phyloP scores from a whole-genome alignment of 2,888 invertebrate genomes.

The Tetramorium bicarinatum region DNA sequence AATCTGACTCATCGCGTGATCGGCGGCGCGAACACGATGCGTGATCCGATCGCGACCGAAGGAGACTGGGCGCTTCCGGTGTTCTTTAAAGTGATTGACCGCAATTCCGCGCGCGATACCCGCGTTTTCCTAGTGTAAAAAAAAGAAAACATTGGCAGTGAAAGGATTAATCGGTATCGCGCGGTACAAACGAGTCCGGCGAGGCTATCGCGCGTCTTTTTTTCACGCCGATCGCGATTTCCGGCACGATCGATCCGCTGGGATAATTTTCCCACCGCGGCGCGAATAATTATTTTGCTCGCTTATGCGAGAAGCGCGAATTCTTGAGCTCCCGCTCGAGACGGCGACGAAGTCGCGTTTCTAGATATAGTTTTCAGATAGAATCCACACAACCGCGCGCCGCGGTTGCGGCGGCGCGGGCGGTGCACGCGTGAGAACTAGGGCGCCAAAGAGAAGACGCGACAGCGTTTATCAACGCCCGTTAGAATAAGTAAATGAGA shows the following conservation, averaged over 20 bases:
- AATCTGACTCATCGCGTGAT: background rate
- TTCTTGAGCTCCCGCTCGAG: slow-evolving; percentile 18
- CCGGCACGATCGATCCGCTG: slow-evolving; percentile 44
- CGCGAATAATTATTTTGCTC: slow-evolving; percentile 49
- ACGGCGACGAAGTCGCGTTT: slow-evolving; percentile 55
- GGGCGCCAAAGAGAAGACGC: slow-evolving; percentile 73
- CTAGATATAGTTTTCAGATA: slow-evolving; percentile 72
- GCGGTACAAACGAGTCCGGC: slow-evolving; percentile 38
- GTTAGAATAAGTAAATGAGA: slow-evolving; percentile 68
- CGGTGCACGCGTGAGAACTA: slow-evolving; percentile 73
- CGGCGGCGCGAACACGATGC: background rate
- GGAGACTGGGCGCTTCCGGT: slow-evolving; percentile 29
- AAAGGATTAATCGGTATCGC: slow-evolving; percentile 50
- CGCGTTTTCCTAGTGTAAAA: slow-evolving; percentile 7
- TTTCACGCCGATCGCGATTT: background rate
- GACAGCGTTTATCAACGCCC: slow-evolving; percentile 71
- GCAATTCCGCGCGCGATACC: slow-evolving; percentile 4
- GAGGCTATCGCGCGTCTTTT: slow-evolving; percentile 45
- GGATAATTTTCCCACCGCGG: slow-evolving; percentile 48
- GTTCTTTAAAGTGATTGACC: slow-evolving; percentile 12
- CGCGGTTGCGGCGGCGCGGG: slow-evolving; percentile 21
- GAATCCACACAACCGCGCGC: slow-evolving; percentile 48
- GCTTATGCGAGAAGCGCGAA: slow-evolving; percentile 38
- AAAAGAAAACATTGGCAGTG: slow-evolving; percentile 27
- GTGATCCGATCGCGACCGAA: background rate